These are phyloP conservation scores for Bugula neritina DNA, from an alignment of 2,888 invertebrate species.

Conservation along the genomic window DNA sequence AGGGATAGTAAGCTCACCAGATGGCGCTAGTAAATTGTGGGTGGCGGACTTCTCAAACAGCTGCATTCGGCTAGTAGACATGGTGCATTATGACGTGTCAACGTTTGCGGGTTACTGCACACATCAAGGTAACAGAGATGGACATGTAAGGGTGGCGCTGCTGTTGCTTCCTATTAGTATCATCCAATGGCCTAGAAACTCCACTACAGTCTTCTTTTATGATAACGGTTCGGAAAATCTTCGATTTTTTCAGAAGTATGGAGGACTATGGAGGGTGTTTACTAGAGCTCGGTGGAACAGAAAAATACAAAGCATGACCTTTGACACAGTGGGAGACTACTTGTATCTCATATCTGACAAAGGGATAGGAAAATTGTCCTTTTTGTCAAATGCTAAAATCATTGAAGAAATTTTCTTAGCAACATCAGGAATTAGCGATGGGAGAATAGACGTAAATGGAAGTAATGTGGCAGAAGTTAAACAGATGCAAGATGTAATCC, in stretches of 20 bases:
- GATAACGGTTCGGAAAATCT: not conserved
- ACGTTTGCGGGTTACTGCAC: not conserved
- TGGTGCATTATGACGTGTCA: too few relatives aligned
- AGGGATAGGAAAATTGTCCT: not conserved
- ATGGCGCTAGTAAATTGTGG: not conserved
- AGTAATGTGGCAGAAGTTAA: not conserved
- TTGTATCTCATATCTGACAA: not conserved
- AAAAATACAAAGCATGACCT: not conserved
- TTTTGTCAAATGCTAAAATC: too few relatives aligned
- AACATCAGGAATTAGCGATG: too few relatives aligned
- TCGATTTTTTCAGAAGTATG: not conserved
- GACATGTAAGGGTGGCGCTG: not conserved
- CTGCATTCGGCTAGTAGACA: not conserved
- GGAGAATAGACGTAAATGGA: too few relatives aligned
- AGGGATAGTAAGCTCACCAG: not conserved
- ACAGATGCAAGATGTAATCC: not conserved
- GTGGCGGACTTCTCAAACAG: not conserved
- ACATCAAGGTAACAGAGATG: not conserved
- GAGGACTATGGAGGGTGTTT: not conserved
- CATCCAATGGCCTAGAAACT: not conserved
- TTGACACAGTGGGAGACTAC: not conserved
- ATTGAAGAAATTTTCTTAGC: too few relatives aligned
- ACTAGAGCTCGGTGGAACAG: not conserved
- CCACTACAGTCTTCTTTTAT: not conserved
- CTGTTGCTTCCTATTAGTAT: not conserved